These are phyloP conservation scores for Cyprinus carpio DNA, from an alignment of 2,113 vertebrate species.

Conservation along the genomic window DNA sequence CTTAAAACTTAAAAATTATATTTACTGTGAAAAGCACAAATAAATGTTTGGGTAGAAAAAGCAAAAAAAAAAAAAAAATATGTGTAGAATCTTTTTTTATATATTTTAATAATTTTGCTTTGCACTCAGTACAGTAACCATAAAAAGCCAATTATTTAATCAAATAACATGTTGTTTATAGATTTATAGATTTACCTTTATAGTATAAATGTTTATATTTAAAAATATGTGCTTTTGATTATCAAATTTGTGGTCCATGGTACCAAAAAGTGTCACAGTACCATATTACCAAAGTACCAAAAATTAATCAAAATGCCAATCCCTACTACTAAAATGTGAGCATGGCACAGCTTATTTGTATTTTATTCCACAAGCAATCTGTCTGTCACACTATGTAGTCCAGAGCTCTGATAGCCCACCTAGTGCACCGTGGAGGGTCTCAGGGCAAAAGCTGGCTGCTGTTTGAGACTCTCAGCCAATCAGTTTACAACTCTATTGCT, in stretches of 20 bases:
- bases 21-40: too few species aligned
- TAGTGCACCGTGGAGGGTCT: conserved; percentile 26
- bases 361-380: background rate
- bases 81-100: too few species aligned
- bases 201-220: background rate
- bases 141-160: background rate
- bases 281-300: background rate
- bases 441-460: conserved; percentile 6
- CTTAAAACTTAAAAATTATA: too few species aligned
- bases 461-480: conserved; percentile 31
- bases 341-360: background rate
- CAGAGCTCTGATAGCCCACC: background rate
- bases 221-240: background rate
- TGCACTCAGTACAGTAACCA: background rate
- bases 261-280: background rate
- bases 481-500: conserved; percentile 18
- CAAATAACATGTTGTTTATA: background rate
- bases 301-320: background rate
- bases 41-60: too few species aligned
- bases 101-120: background rate
- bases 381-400: background rate
- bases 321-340: background rate
- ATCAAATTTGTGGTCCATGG: background rate
- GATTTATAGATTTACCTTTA: background rate
- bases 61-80: too few species aligned